Conservation (phyloP, 1,140 invertebrate species). For the Theocolax elegans region DNA sequence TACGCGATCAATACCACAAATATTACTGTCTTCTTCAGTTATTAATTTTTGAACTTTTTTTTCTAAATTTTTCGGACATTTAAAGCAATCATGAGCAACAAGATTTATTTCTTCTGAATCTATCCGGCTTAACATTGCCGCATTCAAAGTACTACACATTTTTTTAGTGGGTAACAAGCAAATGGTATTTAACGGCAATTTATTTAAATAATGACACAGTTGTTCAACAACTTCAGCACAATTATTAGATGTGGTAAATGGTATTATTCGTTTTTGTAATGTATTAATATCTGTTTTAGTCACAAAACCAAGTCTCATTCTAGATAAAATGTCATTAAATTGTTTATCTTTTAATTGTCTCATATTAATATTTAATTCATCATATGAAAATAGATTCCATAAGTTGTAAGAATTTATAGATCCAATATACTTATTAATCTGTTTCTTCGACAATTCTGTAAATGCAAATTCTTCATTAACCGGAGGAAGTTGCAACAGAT, state of each 20-base stretch:
- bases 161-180: too few relatives aligned
- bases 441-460: slow-evolving; percentile 37
- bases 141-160: slow-evolving; percentile 18
- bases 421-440: slow-evolving; percentile 42
- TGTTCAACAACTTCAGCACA: slow-evolving; percentile 34
- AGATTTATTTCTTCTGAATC: slow-evolving; percentile 39
- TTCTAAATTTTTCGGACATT: too few relatives aligned
- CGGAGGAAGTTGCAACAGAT: too few relatives aligned
- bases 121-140: slow-evolving; percentile 46
- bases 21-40: slow-evolving; percentile 37
- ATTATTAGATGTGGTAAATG: slow-evolving; percentile 29
- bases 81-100: too few relatives aligned
- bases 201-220: slow-evolving; percentile 39
- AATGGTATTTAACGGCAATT: too few relatives aligned
- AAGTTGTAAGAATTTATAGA: too few relatives aligned
- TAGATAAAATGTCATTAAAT: too few relatives aligned
- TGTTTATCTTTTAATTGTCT: too few relatives aligned
- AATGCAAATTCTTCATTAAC: slow-evolving; percentile 47
- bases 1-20: slow-evolving; percentile 31
- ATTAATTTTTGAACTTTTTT: slow-evolving; percentile 41
- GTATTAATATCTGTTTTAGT: slow-evolving; percentile 40
- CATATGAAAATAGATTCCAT: too few relatives aligned
- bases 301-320: too few relatives aligned
- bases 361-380: too few relatives aligned
- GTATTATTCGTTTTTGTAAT: slow-evolving; percentile 39